Conservation (phyloP, 2,797 vertebrate species). For the Peromyscus melanophrys region DNA sequence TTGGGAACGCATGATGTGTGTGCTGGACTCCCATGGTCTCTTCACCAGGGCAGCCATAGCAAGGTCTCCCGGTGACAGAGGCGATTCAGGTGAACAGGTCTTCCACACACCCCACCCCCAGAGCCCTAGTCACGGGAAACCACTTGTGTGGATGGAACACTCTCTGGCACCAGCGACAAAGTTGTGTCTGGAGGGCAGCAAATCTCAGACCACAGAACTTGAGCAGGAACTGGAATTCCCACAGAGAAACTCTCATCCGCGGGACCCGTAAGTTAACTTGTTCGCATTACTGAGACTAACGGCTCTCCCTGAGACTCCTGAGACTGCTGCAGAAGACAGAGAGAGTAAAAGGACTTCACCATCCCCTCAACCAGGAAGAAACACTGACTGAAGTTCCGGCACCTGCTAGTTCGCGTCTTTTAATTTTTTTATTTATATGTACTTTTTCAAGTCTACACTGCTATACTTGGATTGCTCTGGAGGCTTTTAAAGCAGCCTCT, state of each 20-base stretch:
- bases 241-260: no score
- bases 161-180: not conserved
- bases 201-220: not conserved
- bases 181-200: no score
- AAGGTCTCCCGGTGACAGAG: no score
- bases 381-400: not conserved
- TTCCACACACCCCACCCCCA: not conserved
- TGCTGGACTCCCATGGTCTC: no score
- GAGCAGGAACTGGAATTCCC: not conserved
- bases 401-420: not conserved
- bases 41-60: not conserved
- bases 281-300: not conserved
- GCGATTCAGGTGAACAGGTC: not conserved
- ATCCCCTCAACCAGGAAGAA: not conserved
- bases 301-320: not conserved
- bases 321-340: not conserved
- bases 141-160: not conserved
- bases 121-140: not conserved
- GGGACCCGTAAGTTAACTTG: not conserved
- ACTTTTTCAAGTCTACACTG: not conserved
- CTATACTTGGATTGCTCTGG: not conserved
- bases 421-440: not conserved
- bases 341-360: no score
- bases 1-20: accelerated
- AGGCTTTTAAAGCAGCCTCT: no score